Conservation (phyloP, 1,140 invertebrate genomes). For the Diabrotica virgifera region DNA sequence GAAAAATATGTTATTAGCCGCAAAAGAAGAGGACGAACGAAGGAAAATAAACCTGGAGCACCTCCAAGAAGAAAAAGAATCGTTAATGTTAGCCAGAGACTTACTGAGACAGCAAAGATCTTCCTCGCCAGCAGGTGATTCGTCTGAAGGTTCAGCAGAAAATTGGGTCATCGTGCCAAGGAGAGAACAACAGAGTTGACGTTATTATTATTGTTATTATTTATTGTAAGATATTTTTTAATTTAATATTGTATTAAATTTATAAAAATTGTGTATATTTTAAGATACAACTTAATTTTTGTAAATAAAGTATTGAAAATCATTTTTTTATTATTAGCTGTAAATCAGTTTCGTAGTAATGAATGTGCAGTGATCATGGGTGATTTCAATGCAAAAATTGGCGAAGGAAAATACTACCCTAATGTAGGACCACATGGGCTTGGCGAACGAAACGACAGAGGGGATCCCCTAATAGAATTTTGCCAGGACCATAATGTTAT, state of each 20-base stretch:
- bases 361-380: too few relatives aligned
- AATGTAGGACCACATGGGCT: too few relatives aligned
- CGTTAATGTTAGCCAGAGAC: slow-evolving; percentile 35
- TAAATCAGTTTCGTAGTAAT: too few relatives aligned
- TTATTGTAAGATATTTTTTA: neutral
- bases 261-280: too few relatives aligned
- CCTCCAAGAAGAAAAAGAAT: slow-evolving; percentile 70
- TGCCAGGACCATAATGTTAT: too few relatives aligned
- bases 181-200: slow-evolving; percentile 22
- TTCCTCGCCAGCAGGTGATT: slow-evolving; percentile 3
- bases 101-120: slow-evolving; percentile 33
- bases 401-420: too few relatives aligned
- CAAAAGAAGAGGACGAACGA: slow-evolving; percentile 63
- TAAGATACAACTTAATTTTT: too few relatives aligned
- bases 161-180: slow-evolving; percentile 50
- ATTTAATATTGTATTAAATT: neutral
- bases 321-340: too few relatives aligned
- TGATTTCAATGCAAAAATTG: too few relatives aligned
- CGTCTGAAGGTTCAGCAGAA: slow-evolving; percentile 28
- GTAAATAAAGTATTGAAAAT: too few relatives aligned
- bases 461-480: too few relatives aligned
- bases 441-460: too few relatives aligned
- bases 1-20: slow-evolving; percentile 65
- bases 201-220: neutral
- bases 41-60: slow-evolving; percentile 55